Evolutionary conservation across 2,888 invertebrate genomes (phyloP), one percentile per base, ranked within the genome.

Genomic region (Cheilosia pagana): DNA sequence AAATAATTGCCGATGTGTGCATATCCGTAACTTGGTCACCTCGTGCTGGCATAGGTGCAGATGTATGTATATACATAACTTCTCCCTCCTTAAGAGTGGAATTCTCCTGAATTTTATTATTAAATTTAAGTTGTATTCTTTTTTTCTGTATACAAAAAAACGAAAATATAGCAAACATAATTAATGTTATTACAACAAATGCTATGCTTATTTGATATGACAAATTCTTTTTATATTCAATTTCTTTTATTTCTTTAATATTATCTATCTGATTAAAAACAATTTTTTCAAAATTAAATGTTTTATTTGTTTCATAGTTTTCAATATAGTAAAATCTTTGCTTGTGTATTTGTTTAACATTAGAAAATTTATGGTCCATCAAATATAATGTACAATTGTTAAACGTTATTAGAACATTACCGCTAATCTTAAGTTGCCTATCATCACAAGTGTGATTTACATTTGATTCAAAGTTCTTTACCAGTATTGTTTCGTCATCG

Each of bases 41-140:
- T 16, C 12, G 23, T 57, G 57, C 57, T n/a, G 57, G 28, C 12
- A 28, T 12, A 28, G 25, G 21, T 28, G 12, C n/a, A n/a, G n/a
- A n/a, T n/a, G n/a, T n/a, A n/a, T n/a, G n/a, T n/a, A n/a, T n/a
- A 57, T 59, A 41, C 19, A 45, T 43, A 45, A 60, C 60, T 60
- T 45, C 45, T 60, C 60, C 60, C 43, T 60, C 28, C 43, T 60
- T 43, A 60, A 3, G 43, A 48, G 31, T 35, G 31, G 31, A 63
- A 48, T 50, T 50, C 62, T 62, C 62, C 28, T 62, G 62, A 62
- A 62, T 45, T 62, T 23, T 16, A 45, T 45, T 62, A 5, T 8
- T 62, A 31, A 62, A 39, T 10, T 62, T 45, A 19, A 62, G n/a
- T 31, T 31, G 48, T 31, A 62, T 62, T 19, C 19, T 28, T 31